These are phyloP conservation scores for Bostrychus sinensis DNA, from an alignment of 2,113 vertebrate genomes.

Conservation along the genomic window DNA sequence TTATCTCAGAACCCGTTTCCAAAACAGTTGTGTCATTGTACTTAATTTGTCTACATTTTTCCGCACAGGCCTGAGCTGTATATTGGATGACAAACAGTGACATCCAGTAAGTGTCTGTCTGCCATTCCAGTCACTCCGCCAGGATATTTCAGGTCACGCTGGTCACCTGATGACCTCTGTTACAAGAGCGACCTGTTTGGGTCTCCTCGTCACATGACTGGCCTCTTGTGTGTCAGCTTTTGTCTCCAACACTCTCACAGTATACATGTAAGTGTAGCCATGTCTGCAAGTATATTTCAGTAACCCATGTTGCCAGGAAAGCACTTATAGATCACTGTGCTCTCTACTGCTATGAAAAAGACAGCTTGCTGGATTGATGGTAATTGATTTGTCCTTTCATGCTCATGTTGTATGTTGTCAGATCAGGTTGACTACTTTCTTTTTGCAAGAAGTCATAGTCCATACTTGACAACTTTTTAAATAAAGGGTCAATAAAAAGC, in stretches of 20 bases:
- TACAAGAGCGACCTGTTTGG: slow-evolving; percentile 37
- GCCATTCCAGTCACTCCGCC: not conserved
- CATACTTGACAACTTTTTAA: too few species aligned
- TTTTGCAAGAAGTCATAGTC: too few species aligned
- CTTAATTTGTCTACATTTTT: too few species aligned
- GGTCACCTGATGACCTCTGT: slow-evolving; percentile 30
- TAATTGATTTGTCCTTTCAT: not conserved
- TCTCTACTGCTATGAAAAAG: not conserved
- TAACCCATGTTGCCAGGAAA: too few species aligned
- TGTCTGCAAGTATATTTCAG: too few species aligned
- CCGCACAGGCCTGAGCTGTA: too few species aligned
- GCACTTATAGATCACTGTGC: not conserved
- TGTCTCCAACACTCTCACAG: not conserved
- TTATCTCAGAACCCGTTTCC: too few species aligned
- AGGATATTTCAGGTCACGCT: slow-evolving; percentile 15
- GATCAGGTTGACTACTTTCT: too few species aligned
- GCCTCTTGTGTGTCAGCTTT: slow-evolving; percentile 17
- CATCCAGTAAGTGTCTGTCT: slow-evolving; percentile 14
- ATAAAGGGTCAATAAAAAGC: too few species aligned
- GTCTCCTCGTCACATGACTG: not conserved
- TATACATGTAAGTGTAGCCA: too few species aligned
- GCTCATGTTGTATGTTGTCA: too few species aligned
- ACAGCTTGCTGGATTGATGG: not conserved
- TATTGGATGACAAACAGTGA: not conserved
- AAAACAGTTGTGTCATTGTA: not conserved